These are phyloP conservation scores for Cyclina sinensis DNA, from an alignment of 1,140 invertebrate species.

Conservation along the genomic window DNA sequence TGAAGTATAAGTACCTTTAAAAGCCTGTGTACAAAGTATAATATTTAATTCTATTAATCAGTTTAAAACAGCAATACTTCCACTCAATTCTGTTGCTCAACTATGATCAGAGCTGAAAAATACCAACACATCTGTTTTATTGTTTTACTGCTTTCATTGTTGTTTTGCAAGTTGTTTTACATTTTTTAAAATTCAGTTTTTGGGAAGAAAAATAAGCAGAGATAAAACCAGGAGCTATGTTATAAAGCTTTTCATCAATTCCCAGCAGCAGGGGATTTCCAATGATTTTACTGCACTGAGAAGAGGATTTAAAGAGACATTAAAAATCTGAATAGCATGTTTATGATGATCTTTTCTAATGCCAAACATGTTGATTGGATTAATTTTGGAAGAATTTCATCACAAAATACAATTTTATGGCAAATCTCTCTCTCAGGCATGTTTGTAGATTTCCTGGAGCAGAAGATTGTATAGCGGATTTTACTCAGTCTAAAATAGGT, in stretches of 20 bases:
- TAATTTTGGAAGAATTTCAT: background rate
- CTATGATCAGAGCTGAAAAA: too few species aligned
- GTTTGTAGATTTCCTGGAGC: background rate
- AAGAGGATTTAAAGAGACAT: background rate
- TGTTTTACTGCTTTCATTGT: too few species aligned
- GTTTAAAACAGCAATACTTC: too few species aligned
- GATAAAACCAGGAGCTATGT: background rate
- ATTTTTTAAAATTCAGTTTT: background rate
- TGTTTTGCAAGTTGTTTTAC: background rate
- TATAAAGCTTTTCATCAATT: background rate
- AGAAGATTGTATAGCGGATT: background rate
- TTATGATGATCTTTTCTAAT: background rate
- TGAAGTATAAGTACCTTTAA: too few species aligned
- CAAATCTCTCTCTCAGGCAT: background rate
- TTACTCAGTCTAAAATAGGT: background rate
- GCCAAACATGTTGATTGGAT: slow-evolving; percentile 2
- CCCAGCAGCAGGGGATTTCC: background rate
- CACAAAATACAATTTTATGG: background rate
- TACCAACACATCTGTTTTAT: too few species aligned
- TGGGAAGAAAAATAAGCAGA: background rate
- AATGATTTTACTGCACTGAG: background rate
- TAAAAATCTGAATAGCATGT: background rate
- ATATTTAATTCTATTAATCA: too few species aligned
- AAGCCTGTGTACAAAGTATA: too few species aligned
- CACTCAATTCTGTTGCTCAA: too few species aligned